Evolutionary conservation across 2,113 vertebrate genomes (phyloP).

Genomic region (Mixornis gularis): DNA sequence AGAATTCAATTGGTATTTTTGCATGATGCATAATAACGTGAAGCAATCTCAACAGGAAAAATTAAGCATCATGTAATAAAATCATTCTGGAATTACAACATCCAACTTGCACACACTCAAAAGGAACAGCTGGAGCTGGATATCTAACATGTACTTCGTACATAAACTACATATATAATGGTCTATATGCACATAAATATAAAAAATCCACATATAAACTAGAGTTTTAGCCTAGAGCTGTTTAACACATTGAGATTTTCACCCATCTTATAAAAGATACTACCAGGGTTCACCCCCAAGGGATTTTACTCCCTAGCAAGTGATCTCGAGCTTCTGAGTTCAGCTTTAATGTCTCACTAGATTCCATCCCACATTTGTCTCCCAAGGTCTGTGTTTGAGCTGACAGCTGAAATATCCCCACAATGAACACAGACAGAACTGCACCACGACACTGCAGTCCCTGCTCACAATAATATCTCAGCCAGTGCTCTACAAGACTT

Average conservation of each 20-base stretch:
- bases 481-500: neutral
- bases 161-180: neutral
- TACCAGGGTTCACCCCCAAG: neutral
- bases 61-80: neutral
- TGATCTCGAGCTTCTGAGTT: neutral
- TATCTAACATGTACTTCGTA: neutral
- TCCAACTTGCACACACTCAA: neutral
- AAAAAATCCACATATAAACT: neutral
- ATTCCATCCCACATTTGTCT: neutral
- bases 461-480: neutral
- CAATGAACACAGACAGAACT: neutral
- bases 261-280: neutral
- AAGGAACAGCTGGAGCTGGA: neutral
- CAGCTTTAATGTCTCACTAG: neutral
- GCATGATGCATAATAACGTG: neutral
- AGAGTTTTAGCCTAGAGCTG: neutral
- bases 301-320: neutral
- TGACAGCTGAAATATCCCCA: neutral
- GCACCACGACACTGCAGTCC: neutral
- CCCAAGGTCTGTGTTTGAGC: neutral
- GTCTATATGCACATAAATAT: neutral
- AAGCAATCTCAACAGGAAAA: neutral
- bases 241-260: neutral
- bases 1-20: neutral
- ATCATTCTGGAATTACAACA: neutral